Percentiles rank a stretch among this genome's conserved stretches.
These are phyloP conservation scores for Odobenus rosmarus DNA, from an alignment of 2,113 vertebrate species.

Conservation along the genomic window DNA sequence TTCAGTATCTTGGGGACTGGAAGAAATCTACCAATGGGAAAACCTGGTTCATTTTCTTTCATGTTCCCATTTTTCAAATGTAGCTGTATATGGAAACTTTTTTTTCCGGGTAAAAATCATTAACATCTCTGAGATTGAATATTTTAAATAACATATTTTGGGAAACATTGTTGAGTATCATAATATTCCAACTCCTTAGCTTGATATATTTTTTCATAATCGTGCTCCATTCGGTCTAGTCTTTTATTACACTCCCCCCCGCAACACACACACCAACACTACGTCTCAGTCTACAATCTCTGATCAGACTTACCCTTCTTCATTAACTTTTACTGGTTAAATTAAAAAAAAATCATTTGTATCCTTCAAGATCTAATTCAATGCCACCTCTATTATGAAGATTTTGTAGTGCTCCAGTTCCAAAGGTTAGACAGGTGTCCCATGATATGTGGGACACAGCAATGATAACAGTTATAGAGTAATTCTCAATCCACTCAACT, in stretches of 20 bases:
- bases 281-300: background rate
- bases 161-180: background rate
- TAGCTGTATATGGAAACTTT: background rate
- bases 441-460: accelerated
- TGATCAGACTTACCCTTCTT: background rate
- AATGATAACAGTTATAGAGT: background rate
- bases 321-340: background rate
- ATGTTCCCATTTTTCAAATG: background rate
- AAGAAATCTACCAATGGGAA: background rate
- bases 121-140: background rate
- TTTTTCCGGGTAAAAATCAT: background rate
- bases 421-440: background rate
- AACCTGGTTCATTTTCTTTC: background rate
- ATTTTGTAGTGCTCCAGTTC: background rate
- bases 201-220: background rate
- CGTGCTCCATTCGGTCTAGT: background rate
- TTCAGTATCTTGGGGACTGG: background rate
- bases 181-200: background rate
- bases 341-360: background rate
- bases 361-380: background rate
- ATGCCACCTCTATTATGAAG: background rate
- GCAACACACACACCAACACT: accelerated
- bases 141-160: background rate
- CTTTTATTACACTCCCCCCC: background rate
- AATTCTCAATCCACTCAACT: background rate